Base-by-base conservation (phyloP, 2,888 invertebrate species). In the Platycheirus albimanus region DNA sequence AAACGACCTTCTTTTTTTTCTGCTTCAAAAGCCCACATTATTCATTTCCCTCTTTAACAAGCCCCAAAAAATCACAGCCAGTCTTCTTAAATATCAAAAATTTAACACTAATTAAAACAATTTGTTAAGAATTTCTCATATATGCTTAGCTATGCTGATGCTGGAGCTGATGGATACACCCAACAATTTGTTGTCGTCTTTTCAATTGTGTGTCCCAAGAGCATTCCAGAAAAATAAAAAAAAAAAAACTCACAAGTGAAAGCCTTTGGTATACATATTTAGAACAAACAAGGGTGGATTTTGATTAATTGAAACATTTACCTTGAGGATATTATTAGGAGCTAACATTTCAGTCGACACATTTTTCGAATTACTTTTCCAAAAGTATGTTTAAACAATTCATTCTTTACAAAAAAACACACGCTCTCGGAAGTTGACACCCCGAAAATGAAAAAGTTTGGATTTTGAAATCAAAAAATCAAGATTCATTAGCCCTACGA, bases 231-330 rank as follows among this genome's bases (percentile, higher is more conserved):
- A 30, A 51, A 51, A 28, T 11, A n/a, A n/a, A n/a, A n/a, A n/a
- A n/a, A n/a, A n/a, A n/a, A n/a, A n/a, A n/a, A n/a, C 36, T 0
- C 3, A 56, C 20, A 38, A 56, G 41, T 20, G 5, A 5, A 15
- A 58, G 4, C 5, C 13, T 6, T 10, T 51, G 28, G 51, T 51
- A 30, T n/a, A n/a, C n/a, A n/a, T n/a, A n/a, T n/a, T 51, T 28
- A 0, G 3, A 10, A 20, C 3, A 4, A 6, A 13, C 5, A 30
- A 10, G 61, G 61, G 30, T 30, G n/a, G 28, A 58, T 61, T 61
- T 17, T 30, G 61, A 45, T 45, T 30, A 30, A 61, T 61, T 61
- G 61, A 61, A 61, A 61, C 45, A 45, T 61, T 45, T 10, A 61
- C 30, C 43, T 19, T 45, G 41, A 17, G 24, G 28, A 11, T 58